Percentiles rank a stretch among this genome's conserved stretches.
Conservation (phyloP, 2,113 vertebrate genomes). For the Setophaga kirtlandii region DNA sequence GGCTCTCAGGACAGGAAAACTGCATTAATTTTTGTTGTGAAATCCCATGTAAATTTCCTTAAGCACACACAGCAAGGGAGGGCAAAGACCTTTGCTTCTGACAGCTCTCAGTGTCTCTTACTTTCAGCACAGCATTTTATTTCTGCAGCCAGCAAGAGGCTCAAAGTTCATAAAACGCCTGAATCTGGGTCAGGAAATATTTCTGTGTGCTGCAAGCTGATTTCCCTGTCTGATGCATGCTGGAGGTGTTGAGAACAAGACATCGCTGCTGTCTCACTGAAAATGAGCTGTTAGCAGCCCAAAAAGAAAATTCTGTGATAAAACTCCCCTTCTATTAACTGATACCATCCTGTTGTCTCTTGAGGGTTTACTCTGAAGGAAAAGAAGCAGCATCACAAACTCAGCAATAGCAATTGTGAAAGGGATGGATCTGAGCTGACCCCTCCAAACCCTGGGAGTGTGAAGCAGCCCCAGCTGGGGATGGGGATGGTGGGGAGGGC, state of each 20-base stretch:
- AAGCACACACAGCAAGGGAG: neutral
- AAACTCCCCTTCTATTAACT: neutral
- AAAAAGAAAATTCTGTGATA: neutral
- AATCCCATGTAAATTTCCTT: neutral
- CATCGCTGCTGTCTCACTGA: neutral
- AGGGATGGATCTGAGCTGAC: neutral
- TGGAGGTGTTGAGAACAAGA: constrained; percentile 13
- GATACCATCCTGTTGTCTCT: neutral
- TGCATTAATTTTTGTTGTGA: neutral
- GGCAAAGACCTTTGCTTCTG: neutral
- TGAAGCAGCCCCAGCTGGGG: neutral
- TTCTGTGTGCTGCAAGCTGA: constrained; percentile 6
- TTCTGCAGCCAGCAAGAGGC: neutral
- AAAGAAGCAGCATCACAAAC: neutral
- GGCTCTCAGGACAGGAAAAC: neutral
- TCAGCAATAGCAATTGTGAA: neutral
- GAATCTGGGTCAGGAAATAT: constrained; percentile 53
- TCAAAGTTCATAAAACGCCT: neutral
- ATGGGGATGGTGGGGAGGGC: neutral
- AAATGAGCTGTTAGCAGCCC: neutral
- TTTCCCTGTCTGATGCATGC: neutral
- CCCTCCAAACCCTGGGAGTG: neutral
- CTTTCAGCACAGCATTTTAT: neutral
- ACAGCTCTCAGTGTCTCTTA: neutral
- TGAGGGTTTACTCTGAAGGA: neutral